Evolutionary conservation across 2,797 vertebrate genomes (phyloP), one percentile per base, ranked within the genome.

Genomic region (Gambusia yucatana): DNA sequence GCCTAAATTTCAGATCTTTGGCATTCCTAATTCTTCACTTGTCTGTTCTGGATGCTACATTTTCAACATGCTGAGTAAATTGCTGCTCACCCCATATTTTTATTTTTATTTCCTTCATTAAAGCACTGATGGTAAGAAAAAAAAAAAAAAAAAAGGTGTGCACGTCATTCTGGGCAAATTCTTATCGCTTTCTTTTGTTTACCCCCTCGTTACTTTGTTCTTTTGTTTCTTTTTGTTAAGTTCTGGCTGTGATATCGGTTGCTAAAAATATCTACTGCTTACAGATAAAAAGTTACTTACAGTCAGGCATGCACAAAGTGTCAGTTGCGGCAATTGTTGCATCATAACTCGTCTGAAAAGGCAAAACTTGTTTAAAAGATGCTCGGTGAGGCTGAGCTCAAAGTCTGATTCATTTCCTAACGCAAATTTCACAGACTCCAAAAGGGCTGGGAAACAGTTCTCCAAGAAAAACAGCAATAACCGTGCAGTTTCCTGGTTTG

Each of bases 1-100:
- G 70, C 78, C 33, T 47, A 41, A 73, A 82, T 73, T 72, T 83
- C 46, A 80, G 75, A 82, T 87, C 76, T 79, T 72, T 86, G 88
- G 81, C 79, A 47, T 48, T 59, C 41, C 44, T 17, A 79, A 57
- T 77, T 82, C 61, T 78, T 36, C 36, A 17, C 77, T 74, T 81
- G 61, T 36, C 77, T 87, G 63, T 55, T 65, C 77, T 82, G 73
- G 47, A 63, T 76, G 78, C 82, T 48, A 75, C 22, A 20, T 9
- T 76, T 77, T 81, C 47, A 41, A 59, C 30, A 39, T 75, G 20
- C 47, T 65, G 17, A 22, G 61, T 36, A 65, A 30, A 65, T 20
- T 36, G 33, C 33, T 36, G 61, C 61, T 65, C 7, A 39, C 33
- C 30, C n/a, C 48, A 33, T 61, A 8, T 44, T 41, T 59, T 44